Evolutionary conservation across 2,113 vertebrate species (phyloP).

Genomic region (Prunella fulvescens): DNA sequence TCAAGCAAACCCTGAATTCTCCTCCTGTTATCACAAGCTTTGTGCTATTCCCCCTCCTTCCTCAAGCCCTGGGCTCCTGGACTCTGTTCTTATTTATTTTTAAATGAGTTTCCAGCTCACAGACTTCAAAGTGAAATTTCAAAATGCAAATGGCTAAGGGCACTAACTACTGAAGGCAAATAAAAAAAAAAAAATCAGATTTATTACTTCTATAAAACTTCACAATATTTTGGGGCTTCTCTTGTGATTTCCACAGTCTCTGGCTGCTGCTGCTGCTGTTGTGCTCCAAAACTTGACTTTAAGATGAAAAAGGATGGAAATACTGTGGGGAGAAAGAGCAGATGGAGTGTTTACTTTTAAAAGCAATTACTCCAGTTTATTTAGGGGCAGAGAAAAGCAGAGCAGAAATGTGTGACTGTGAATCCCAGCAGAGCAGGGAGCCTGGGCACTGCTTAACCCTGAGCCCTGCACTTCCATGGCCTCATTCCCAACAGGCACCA

Average conservation of each 20-base stretch:
- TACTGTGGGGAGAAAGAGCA: not conserved
- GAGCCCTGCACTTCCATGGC: not conserved
- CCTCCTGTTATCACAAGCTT: not conserved
- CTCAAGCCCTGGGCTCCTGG: not conserved
- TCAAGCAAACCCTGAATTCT: not conserved
- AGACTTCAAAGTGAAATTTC: conserved; percentile 16
- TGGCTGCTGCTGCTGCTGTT: not conserved
- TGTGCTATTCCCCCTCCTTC: not conserved
- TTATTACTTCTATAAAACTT: not conserved
- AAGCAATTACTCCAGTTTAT: not conserved
- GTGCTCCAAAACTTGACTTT: not conserved
- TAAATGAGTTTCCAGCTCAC: not conserved
- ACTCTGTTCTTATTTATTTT: not conserved
- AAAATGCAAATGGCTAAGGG: not conserved
- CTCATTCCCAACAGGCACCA: not conserved
- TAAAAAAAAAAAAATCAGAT: not conserved
- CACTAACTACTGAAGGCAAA: not conserved
- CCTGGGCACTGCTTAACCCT: not conserved
- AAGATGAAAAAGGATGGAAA: not conserved
- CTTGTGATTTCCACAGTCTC: not conserved
- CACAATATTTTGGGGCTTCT: not conserved
- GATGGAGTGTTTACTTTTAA: not conserved
- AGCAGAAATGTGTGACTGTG: not conserved
- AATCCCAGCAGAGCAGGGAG: not conserved
- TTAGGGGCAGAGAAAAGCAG: not conserved